A percentile compares a stretch with the other conserved stretches of the same genome.
Evolutionary conservation across 2,113 vertebrate species (phyloP).

Genomic region (Struthio camelus): DNA sequence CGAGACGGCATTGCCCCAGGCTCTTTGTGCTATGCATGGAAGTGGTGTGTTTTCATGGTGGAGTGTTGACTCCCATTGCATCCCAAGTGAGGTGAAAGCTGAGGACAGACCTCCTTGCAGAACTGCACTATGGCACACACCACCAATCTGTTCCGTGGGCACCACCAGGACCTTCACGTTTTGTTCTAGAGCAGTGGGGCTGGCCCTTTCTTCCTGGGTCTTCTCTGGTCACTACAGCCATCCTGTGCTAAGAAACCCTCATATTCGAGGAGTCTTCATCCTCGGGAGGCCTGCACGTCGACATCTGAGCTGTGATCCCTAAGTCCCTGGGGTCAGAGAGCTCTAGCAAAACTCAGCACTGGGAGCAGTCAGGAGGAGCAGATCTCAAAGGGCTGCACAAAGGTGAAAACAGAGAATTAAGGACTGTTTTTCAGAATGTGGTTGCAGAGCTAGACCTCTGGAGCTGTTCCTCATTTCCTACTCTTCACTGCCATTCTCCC

Average conservation of each 20-base stretch:
- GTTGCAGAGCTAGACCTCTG: neutral
- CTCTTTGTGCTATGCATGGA: neutral
- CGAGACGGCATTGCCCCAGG: accelerated
- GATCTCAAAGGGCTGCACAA: neutral
- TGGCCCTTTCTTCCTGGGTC: neutral
- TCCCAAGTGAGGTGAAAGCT: neutral
- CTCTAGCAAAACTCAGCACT: no score
- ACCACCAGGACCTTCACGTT: neutral
- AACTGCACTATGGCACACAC: accelerated
- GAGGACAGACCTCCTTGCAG: neutral
- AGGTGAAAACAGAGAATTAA: neutral
- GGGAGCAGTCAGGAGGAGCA: neutral
- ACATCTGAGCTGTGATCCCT: neutral
- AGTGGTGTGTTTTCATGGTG: accelerated
- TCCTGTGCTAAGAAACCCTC: neutral
- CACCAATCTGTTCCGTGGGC: neutral
- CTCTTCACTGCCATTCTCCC: neutral
- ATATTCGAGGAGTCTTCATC: neutral
- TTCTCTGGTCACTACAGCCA: neutral
- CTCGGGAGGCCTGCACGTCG: neutral
- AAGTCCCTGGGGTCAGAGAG: no score
- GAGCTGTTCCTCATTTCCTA: neutral
- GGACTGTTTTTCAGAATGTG: neutral
- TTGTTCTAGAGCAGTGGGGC: neutral
- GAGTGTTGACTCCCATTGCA: neutral